Evolutionary conservation across 1,140 invertebrate genomes (phyloP).

Genomic region (Saccostrea glomerata): DNA sequence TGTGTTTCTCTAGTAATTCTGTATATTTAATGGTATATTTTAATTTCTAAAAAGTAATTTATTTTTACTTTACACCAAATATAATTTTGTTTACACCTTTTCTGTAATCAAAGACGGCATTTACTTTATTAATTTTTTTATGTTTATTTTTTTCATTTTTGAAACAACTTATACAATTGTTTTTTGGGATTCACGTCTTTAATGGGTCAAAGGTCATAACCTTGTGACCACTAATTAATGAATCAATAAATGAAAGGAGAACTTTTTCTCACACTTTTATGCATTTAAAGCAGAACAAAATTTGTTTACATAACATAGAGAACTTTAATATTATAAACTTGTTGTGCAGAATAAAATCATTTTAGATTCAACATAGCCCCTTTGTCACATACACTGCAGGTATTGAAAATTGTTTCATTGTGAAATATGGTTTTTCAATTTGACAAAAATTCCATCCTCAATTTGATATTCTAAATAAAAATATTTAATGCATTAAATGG

Average conservation of each 20-base stretch:
- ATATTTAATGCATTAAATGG: too few relatives aligned
- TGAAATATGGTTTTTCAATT: too few relatives aligned
- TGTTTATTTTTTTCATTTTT: background rate
- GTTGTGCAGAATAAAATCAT: too few relatives aligned
- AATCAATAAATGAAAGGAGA: background rate
- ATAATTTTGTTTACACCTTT: background rate
- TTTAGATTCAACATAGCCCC: too few relatives aligned
- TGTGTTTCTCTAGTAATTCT: background rate
- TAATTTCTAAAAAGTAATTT: background rate
- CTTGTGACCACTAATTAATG: background rate
- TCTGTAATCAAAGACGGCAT: conserved; percentile 31
- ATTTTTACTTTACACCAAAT: background rate
- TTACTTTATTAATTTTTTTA: background rate
- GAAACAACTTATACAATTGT: background rate
- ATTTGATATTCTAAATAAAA: too few relatives aligned
- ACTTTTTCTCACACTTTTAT: background rate
- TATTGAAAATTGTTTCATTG: too few relatives aligned
- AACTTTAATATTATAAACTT: too few relatives aligned
- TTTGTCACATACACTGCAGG: too few relatives aligned
- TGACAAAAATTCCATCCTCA: too few relatives aligned
- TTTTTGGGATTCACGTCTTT: background rate
- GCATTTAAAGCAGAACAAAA: background rate
- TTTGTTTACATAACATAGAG: too few relatives aligned
- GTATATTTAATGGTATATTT: background rate
- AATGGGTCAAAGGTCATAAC: background rate